These are phyloP conservation scores for Phenganax subtilis DNA, from an alignment of 92 coral and sea anemone genomes.

Conservation along the genomic window DNA sequence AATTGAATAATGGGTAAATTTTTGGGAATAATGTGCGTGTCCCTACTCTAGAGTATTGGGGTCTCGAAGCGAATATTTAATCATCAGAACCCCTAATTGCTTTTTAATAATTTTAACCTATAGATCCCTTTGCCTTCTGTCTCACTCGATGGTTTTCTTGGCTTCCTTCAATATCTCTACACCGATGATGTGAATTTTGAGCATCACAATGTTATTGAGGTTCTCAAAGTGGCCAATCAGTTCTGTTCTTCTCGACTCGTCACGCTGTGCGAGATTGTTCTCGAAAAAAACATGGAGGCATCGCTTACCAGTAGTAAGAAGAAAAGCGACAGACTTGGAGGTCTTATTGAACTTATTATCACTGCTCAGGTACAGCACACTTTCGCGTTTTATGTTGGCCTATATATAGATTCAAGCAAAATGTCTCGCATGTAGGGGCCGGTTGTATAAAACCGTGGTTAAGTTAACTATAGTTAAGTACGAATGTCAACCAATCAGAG, in stretches of 20 bases:
- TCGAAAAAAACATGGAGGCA: slow-evolving; percentile 31
- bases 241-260: slow-evolving; percentile 35
- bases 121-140: slow-evolving; percentile 39
- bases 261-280: slow-evolving; percentile 29
- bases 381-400: neutral
- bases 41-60: too few species aligned
- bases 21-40: too few species aligned
- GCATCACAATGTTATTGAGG: slow-evolving; percentile 23
- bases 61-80: too few species aligned
- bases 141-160: slow-evolving; percentile 25
- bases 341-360: slow-evolving; percentile 17
- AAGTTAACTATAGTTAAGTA: too few species aligned
- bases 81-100: too few species aligned
- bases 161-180: slow-evolving; percentile 32
- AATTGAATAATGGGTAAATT: too few species aligned
- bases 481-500: too few species aligned
- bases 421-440: too few species aligned
- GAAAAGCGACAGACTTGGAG: slow-evolving; percentile 26
- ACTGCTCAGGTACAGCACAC: slow-evolving; percentile 26
- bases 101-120: neutral
- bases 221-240: slow-evolving; percentile 37
- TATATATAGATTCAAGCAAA: too few species aligned
- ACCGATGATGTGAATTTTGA: slow-evolving; percentile 31
- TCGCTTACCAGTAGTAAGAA: slow-evolving; percentile 21
- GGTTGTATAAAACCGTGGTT: too few species aligned